These are phyloP conservation scores for Pseudotriccus pelzelni DNA, from an alignment of 2,797 vertebrate genomes.

Conservation along the genomic window DNA sequence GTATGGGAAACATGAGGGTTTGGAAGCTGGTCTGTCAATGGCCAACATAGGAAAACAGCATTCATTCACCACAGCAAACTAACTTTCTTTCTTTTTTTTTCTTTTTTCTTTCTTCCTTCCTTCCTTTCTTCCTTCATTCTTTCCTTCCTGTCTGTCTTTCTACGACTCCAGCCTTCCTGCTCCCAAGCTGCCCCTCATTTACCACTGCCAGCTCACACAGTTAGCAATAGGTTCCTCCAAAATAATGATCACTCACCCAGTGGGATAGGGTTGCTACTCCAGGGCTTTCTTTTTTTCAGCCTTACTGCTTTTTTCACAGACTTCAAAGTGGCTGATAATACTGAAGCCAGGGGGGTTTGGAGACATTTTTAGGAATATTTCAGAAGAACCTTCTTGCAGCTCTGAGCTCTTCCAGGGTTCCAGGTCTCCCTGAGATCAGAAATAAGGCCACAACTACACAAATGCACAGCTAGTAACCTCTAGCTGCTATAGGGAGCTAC, in stretches of 20 bases:
- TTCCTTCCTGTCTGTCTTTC: too few species aligned
- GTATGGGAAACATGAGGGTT: not conserved
- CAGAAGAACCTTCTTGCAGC: not conserved
- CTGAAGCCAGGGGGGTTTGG: not conserved
- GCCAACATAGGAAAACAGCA: not conserved
- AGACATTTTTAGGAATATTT: not conserved
- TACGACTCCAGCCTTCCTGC: not conserved
- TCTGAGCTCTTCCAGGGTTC: not conserved
- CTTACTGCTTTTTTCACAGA: not conserved
- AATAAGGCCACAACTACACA: not conserved
- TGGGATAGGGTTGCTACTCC: not conserved
- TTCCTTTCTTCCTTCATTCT: too few species aligned
- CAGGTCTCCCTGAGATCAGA: not conserved
- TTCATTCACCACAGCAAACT: not conserved
- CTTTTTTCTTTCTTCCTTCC: not conserved
- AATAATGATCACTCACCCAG: not conserved
- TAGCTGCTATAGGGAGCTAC: not conserved
- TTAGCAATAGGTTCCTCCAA: not conserved
- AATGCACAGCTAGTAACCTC: not conserved
- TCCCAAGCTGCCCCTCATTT: not conserved
- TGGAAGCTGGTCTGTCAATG: not conserved
- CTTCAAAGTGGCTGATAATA: not conserved
- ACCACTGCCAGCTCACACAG: not conserved
- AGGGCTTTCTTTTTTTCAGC: not conserved
- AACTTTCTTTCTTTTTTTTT: not conserved